Percentiles rank a stretch among this genome's conserved stretches.
These are phyloP conservation scores for Melanotaenia duboulayi DNA, from an alignment of 2,113 vertebrate species.

Conservation along the genomic window DNA sequence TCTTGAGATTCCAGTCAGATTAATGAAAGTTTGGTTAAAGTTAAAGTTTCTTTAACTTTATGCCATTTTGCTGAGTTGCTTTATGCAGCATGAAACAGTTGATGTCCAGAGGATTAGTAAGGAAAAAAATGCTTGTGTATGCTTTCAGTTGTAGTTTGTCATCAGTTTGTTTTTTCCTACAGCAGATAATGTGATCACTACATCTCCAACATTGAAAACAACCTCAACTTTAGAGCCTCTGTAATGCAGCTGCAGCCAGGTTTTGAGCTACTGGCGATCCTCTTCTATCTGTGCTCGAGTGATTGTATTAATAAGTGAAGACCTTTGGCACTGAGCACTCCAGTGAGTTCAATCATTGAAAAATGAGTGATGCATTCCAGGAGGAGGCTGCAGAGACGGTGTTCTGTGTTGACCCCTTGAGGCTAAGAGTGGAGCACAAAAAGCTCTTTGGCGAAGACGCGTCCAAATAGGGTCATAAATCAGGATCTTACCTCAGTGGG, in stretches of 20 bases:
- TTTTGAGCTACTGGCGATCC: background rate
- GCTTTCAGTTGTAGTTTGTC: too few relatives aligned
- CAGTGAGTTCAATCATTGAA: constrained; percentile 26
- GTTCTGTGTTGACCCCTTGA: constrained; percentile 40
- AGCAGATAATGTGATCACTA: too few relatives aligned
- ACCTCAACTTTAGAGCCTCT: background rate
- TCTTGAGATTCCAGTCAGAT: too few relatives aligned
- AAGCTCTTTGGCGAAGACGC: constrained; percentile 17
- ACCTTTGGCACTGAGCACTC: constrained; percentile 48
- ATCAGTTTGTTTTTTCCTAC: too few relatives aligned
- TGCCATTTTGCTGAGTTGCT: too few relatives aligned
- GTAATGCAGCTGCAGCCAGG: background rate
- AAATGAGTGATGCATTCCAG: constrained; percentile 18
- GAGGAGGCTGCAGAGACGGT: constrained; percentile 1
- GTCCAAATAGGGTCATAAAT: constrained; percentile 53
- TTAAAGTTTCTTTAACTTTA: too few relatives aligned
- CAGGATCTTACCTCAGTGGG: constrained; percentile 23
- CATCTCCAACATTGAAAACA: too few relatives aligned
- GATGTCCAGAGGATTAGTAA: too few relatives aligned
- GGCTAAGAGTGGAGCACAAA: constrained; percentile 31
- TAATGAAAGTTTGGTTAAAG: too few relatives aligned
- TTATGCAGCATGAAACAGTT: too few relatives aligned
- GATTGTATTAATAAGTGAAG: constrained; percentile 34
- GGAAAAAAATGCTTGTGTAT: too few relatives aligned
- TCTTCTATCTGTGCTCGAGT: constrained; percentile 20